Percentiles rank a stretch among this genome's conserved stretches.
These are phyloP conservation scores for Clytia hemisphaerica DNA, from an alignment of 30 jellyfish, hydroid and myxozoan genomes.

Conservation along the genomic window DNA sequence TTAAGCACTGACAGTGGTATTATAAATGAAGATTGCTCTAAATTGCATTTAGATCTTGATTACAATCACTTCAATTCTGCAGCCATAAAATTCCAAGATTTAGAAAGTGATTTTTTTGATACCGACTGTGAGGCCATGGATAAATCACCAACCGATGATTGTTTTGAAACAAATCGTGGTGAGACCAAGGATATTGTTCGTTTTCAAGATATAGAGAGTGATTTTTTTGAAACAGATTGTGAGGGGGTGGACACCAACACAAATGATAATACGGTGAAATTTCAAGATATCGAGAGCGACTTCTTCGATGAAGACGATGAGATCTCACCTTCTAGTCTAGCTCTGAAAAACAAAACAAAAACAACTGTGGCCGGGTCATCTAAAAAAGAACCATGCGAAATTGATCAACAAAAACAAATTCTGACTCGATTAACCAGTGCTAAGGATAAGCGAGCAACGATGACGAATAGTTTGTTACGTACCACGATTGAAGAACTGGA, in stretches of 20 bases:
- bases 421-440: too few relatives aligned
- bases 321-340: neutral
- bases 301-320: slow-evolving; percentile 9
- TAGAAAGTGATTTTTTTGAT: slow-evolving; percentile 4
- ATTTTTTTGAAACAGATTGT: slow-evolving; percentile 12
- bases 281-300: slow-evolving; percentile 2
- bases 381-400: too few relatives aligned
- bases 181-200: neutral
- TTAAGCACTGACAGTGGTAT: too few relatives aligned
- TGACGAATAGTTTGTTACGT: slow-evolving; percentile 40
- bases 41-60: too few relatives aligned
- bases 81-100: neutral
- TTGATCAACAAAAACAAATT: too few relatives aligned
- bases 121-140: neutral
- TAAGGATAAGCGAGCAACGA: too few relatives aligned
- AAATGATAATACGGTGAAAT: neutral
- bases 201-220: slow-evolving; percentile 7
- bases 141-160: too few relatives aligned
- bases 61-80: neutral
- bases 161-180: too few relatives aligned
- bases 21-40: too few relatives aligned
- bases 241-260: neutral
- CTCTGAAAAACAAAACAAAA: too few relatives aligned
- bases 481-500: slow-evolving; percentile 67
- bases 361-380: too few relatives aligned